Evolutionary conservation across 2,113 vertebrate species (phyloP), one percentile per base, ranked within the genome.

Genomic region (Grammomys surdaster): DNA sequence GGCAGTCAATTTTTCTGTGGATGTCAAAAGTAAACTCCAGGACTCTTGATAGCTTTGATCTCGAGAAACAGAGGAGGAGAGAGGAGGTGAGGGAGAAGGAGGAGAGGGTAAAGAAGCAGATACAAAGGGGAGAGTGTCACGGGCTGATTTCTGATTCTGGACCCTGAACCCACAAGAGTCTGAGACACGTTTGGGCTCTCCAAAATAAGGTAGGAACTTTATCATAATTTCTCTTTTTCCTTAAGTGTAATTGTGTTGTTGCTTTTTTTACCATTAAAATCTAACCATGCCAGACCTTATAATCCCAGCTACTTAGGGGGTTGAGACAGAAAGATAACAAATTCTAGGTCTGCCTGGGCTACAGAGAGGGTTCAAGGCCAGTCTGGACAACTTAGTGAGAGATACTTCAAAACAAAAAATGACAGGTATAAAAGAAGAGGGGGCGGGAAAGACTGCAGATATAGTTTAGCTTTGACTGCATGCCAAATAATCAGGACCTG

Each of bases 171-270:
- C 51, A 60, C 46, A 43, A 51, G 12, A 69, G 48, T 28, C 51
- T 88, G 22, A 60, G 11, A 70, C 56, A 10, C 2, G 54, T 31
- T 56, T 84, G 75, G 19, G 19, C 40, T 78, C 40, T 69, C 80
- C 67, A 33, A 92, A 92, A 69, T 69, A 78, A 6, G 19, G 5
- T 40, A 54, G 46, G n/a, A 36, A 69, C 10, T 95, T 92, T 46
- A 86, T 1, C 28, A 63, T 80, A 43, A 73, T 94, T 72, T 93
- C 28, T 80, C 28, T 92, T 87, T 51, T 69, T 89, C 81, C 89
- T 80, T 90, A 76, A 88, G 76, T 13, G 70, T 90, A 84, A 88
- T 88, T 56, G 56, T 81, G 78, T 40, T 82, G 56, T 46, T 77
- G 5, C 1, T 58, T 1, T 28, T 69, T 56, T 65, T 72, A 26